Base-by-base conservation (phyloP, 2,888 invertebrate species). In the Phaonia tiefii region DNA sequence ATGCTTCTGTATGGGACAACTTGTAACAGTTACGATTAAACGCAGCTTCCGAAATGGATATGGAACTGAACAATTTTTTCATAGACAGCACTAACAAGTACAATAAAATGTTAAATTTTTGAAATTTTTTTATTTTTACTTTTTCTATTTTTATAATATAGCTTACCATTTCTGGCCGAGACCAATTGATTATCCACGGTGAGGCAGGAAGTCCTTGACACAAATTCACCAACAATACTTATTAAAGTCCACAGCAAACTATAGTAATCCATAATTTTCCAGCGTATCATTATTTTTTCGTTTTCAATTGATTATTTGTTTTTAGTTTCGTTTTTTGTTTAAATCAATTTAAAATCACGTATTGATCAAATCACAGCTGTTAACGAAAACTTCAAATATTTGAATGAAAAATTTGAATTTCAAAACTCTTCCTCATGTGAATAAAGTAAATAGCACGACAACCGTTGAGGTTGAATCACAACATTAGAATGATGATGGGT, bases 181-280 rank as follows among this genome's bases (percentile, higher is more conserved):
- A 91, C 90, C 81, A 91, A 85, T 84, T 90, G 89, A 84, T 90
- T 91, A 84, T 91, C 91, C 85, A 91, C 90, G 15, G 88, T 90
- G 74, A 90, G 82, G 2, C 86, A 82, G 25, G 0, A 44, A 26
- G 44, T 80, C 37, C 54, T 63, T 71, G 42, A 63, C 13, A 63
- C 49, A 17, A 72, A 69, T 63, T 15, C 49, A 31, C 49, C 49
- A 66, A 17, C n/a, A n/a, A 63, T 58, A 22, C 60, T 39, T 58
- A 74, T 77, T 67, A 76, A 58, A 58, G 72, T 75, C 78, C 78
- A 78, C 63, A 72, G 13, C 42, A 56, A n/a, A 15, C 71, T 37
- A 37, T 67, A 78, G 56, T 8, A 77, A 22, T 46, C 77, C n/a
- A 60, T 13, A 51, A 26, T 63, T 73, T 81, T 81, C 81, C 73